These are phyloP conservation scores for Scomber japonicus DNA, from an alignment of 2,113 vertebrate species.

Conservation along the genomic window DNA sequence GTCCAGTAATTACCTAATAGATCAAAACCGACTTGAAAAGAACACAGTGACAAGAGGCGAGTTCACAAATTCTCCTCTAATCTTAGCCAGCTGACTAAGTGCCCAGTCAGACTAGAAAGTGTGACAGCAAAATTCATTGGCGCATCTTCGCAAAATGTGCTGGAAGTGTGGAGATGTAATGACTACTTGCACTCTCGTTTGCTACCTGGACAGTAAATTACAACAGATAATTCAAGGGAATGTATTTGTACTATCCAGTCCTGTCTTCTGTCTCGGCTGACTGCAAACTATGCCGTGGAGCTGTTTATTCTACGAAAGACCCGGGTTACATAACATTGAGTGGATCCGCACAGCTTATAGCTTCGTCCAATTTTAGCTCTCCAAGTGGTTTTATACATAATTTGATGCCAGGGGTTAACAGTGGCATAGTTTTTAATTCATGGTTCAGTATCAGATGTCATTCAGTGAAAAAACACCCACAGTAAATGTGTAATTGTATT, in stretches of 20 bases:
- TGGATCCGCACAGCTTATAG: background rate
- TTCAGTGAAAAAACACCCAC: too few relatives aligned
- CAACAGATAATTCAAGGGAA: background rate
- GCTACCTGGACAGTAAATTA: background rate
- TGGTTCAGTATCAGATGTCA: too few relatives aligned
- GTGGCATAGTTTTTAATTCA: too few relatives aligned
- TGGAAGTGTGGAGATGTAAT: conserved; percentile 4
- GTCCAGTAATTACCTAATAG: conserved; percentile 36
- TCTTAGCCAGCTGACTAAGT: conserved; percentile 13
- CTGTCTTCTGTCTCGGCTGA: background rate
- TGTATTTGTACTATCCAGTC: background rate
- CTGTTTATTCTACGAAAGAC: too few relatives aligned
- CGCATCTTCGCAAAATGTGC: background rate
- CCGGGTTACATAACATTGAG: too few relatives aligned
- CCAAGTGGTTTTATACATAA: too few relatives aligned
- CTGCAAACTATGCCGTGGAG: background rate
- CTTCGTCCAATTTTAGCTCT: too few relatives aligned
- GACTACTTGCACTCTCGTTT: background rate
- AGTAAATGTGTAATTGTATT: too few relatives aligned
- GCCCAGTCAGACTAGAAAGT: background rate
- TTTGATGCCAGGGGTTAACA: too few relatives aligned
- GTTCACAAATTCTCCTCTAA: conserved; percentile 29
- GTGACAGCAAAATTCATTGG: background rate
- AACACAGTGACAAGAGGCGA: conserved; percentile 27
- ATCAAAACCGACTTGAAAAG: conserved; percentile 37